phyloP scores from a whole-genome alignment of 2,888 invertebrate species.

The Troides aeacus region DNA sequence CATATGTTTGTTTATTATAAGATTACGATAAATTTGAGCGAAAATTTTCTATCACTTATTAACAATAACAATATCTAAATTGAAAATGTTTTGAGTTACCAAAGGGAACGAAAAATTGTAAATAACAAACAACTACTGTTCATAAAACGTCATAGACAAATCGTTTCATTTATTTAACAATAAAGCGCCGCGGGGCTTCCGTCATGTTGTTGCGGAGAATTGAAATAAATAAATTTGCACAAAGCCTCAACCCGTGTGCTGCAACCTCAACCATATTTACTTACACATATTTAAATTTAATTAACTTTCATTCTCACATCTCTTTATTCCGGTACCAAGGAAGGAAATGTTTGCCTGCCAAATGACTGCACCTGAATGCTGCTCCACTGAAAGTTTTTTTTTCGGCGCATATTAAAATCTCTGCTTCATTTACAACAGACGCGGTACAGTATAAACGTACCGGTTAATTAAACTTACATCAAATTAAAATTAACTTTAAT shows the following conservation, averaged over 20 bases:
- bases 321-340: conserved; percentile 53
- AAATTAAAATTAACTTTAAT: neutral
- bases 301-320: conserved; percentile 68
- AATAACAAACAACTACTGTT: neutral
- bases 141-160: conserved; percentile 3
- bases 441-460: conserved; percentile 39
- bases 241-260: conserved; percentile 34
- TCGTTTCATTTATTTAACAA: conserved; percentile 31
- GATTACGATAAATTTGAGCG: too few species aligned
- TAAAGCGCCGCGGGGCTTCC: conserved; percentile 14
- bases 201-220: conserved; percentile 4
- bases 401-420: conserved; percentile 54
- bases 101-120: too few species aligned
- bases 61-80: too few species aligned
- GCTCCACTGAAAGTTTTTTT: conserved; percentile 35
- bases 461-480: conserved; percentile 50
- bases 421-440: conserved; percentile 48
- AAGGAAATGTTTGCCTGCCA: conserved; percentile 51
- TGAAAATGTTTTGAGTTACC: too few species aligned
- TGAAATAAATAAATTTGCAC: conserved; percentile 38
- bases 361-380: conserved; percentile 49
- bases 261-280: conserved; percentile 37
- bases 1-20: too few species aligned
- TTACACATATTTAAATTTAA: conserved; percentile 69
- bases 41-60: too few species aligned